A percentile compares a stretch with the other conserved stretches of the same genome.
Conservation (phyloP, 2,797 vertebrate genomes). For the Pseudochirops corinnae region DNA sequence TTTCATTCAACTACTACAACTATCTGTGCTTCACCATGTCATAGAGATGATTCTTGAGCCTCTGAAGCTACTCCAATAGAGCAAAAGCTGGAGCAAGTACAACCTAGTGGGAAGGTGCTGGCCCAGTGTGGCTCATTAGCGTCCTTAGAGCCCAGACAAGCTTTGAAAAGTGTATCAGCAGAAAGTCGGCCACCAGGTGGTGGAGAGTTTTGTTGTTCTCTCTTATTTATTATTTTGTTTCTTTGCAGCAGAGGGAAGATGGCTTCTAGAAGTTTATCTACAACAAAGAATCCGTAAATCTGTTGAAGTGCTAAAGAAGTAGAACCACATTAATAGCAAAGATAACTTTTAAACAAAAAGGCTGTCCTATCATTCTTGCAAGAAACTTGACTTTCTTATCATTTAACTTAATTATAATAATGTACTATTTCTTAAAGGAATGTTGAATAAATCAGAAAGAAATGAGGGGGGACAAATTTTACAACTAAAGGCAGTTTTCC, state of each 20-base stretch:
- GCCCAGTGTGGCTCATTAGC: neutral
- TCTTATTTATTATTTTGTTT: neutral
- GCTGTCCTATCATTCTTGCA: conserved; percentile 32
- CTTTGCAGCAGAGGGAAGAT: neutral
- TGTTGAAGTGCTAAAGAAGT: neutral
- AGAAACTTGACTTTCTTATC: neutral
- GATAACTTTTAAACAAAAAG: neutral
- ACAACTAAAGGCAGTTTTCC: conserved; percentile 29
- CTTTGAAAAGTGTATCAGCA: neutral
- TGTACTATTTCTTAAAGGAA: neutral
- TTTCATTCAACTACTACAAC: neutral
- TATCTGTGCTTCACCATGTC: neutral
- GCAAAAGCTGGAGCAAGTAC: neutral
- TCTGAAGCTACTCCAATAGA: neutral
- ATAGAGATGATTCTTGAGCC: neutral
- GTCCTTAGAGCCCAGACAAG: neutral
- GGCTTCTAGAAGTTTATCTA: neutral
- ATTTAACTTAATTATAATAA: neutral
- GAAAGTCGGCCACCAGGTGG: neutral
- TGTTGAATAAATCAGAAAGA: conserved; percentile 1
- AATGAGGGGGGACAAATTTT: conserved; percentile 55
- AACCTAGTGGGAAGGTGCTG: neutral
- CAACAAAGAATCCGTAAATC: neutral
- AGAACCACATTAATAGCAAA: neutral
- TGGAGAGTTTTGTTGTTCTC: neutral